These are phyloP conservation scores for Microplitis mediator DNA, from an alignment of 1,140 invertebrate genomes.

Conservation along the genomic window DNA sequence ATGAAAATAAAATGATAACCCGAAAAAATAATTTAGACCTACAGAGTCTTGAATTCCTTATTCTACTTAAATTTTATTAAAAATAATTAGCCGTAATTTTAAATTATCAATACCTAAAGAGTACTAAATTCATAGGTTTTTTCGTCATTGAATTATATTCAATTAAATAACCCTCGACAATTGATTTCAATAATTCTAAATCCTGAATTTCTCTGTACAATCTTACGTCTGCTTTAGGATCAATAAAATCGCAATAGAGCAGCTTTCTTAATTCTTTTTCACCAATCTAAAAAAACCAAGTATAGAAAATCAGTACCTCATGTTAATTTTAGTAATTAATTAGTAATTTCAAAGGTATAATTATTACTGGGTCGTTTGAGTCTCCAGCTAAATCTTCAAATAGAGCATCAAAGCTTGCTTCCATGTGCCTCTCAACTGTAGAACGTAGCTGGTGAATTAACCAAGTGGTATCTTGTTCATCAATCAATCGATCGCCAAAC, in stretches of 20 bases:
- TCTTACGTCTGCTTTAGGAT: constrained; percentile 88
- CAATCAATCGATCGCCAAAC: constrained; percentile 91
- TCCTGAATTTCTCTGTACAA: constrained; percentile 89
- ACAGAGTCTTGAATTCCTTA: no score
- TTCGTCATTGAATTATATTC: constrained; percentile 97
- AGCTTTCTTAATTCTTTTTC: constrained; percentile 84
- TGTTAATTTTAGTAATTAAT: background rate
- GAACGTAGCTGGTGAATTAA: constrained; percentile 71
- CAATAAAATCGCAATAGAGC: constrained; percentile 94
- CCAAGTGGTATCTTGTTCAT: constrained; percentile 83
- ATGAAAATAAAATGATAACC: no score
- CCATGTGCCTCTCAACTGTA: constrained; percentile 67
- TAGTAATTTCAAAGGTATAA: constrained; percentile 12
- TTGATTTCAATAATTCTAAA: constrained; percentile 78
- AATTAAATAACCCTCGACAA: constrained; percentile 88
- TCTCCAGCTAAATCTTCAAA: constrained; percentile 48
- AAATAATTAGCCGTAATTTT: no score
- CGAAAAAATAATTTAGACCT: no score
- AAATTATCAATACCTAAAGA: constrained; percentile 74
- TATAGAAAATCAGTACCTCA: background rate
- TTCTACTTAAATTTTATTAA: no score
- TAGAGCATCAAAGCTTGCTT: constrained; percentile 57
- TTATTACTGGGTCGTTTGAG: background rate
- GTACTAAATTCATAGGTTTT: constrained; percentile 95
- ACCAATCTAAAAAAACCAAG: constrained; percentile 64